These are phyloP conservation scores for Hapalemur alaotrensis DNA, from an alignment of 2,797 vertebrate genomes.

Conservation along the genomic window DNA sequence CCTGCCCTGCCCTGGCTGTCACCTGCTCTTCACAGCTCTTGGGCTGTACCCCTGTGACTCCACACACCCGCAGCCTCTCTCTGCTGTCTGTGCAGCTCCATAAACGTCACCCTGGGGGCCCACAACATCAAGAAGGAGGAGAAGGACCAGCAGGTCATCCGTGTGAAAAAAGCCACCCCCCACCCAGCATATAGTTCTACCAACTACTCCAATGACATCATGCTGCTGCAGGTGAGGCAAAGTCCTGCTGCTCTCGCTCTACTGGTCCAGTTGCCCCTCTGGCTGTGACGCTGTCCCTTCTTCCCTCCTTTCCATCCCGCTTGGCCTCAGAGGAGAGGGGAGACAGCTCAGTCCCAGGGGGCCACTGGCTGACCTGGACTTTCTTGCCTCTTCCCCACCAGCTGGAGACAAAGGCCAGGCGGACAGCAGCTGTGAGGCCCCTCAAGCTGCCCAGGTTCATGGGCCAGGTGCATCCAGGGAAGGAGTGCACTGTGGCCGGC, in stretches of 20 bases:
- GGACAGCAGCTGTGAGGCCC: background rate
- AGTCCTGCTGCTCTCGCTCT: background rate
- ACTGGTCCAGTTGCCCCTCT: background rate
- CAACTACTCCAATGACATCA: background rate
- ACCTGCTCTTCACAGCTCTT: background rate
- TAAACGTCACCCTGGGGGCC: slow-evolving; percentile 17
- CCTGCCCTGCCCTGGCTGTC: background rate
- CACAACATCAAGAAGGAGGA: background rate
- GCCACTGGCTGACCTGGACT: background rate
- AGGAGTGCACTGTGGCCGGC: background rate
- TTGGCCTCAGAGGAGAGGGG: background rate
- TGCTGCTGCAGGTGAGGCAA: slow-evolving; percentile 39
- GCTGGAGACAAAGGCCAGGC: background rate
- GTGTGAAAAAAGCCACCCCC: background rate
- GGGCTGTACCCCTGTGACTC: background rate
- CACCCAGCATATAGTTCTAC: background rate
- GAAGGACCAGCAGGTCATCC: background rate
- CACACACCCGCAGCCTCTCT: fast-evolving
- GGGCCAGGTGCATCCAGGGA: background rate
- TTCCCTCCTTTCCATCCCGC: background rate
- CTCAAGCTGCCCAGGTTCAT: background rate
- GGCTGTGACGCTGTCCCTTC: no score
- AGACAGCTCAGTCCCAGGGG: background rate
- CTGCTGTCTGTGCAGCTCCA: background rate
- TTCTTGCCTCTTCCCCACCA: background rate